Base-by-base conservation (phyloP, 2,888 invertebrate species). In the Leptopterna dolabrata region DNA sequence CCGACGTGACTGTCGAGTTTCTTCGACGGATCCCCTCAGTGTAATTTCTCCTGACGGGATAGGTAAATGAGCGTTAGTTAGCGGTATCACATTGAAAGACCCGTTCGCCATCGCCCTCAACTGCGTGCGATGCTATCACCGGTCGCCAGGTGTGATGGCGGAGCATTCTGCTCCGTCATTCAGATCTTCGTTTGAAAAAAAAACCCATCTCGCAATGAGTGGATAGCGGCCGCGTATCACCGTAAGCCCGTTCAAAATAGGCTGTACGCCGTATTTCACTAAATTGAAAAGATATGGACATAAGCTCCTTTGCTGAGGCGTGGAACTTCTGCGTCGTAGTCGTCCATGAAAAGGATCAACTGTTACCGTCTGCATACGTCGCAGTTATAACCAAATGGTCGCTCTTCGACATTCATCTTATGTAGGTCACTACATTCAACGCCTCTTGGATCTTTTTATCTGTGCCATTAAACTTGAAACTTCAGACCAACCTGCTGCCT, bases 31-130 rank as follows among this genome's bases (percentile, higher is more conserved):
- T 63, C 24, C 63, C 19, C 63, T 19, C 63, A 63, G 24, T 24
- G 63, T 63, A 63, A 63, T 63, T 63, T 63, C 63, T 24, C 63
- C 27, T 24, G 63, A 63, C 63, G 24, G 63, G 63, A 63, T 24
- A 63, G 63, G 63, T 63, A 63, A 63, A 63, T 63, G 63, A 63
- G 24, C 63, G 63, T 63, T 63, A 63, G 63, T 63, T 63, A 63
- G 63, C 63, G 63, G 63, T 63, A 63, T 63, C 24, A 27, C 63
- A 63, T 63, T 63, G 63, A 63, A 63, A 24, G 63, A 63, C 63
- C 63, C 63, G 63, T 63, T 63, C 63, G 47, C 47, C 47, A 47
- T 47, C 47, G 63, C 24, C 63, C 63, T 63, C 63, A 27, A 63
- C 63, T 19, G 63, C 63, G 63, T 63, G 63, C 63, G 24, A 63